Conservation (phyloP, 2,797 vertebrate genomes). For the Tapera naevia region DNA sequence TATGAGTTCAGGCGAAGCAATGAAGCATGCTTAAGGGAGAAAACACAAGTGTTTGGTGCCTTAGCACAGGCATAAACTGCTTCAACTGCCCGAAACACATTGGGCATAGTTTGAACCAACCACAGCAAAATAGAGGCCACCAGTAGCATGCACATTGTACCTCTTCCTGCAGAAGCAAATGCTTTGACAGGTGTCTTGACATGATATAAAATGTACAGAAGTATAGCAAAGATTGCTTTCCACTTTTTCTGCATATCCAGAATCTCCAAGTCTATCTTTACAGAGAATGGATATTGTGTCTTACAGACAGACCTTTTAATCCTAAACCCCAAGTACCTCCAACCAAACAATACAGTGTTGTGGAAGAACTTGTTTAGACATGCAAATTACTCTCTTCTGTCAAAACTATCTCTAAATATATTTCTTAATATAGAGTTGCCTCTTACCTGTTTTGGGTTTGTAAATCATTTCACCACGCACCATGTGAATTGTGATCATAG, state of each 20-base stretch:
- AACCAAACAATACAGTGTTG: neutral
- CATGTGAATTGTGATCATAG: constrained; percentile 89
- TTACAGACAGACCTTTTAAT: neutral
- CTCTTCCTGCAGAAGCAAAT: neutral
- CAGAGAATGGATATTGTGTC: neutral
- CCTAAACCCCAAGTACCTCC: neutral
- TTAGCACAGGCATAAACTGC: neutral
- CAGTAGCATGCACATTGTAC: neutral
- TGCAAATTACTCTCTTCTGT: neutral
- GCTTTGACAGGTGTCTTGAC: neutral
- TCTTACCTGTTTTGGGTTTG: constrained; percentile 87
- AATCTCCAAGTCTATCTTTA: neutral
- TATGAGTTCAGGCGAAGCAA: neutral
- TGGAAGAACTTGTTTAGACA: neutral
- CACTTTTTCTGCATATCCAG: neutral
- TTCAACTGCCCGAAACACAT: neutral
- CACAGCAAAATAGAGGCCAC: neutral
- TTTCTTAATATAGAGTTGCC: neutral
- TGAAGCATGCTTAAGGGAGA: neutral
- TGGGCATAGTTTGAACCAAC: neutral
- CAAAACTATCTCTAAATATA: neutral
- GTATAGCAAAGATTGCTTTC: neutral
- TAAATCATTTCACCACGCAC: constrained; percentile 85
- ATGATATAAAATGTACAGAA: fast-evolving
- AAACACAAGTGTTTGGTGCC: neutral